Evolutionary conservation across 2,797 vertebrate genomes (phyloP).

Genomic region (Enteromius viviparus): DNA sequence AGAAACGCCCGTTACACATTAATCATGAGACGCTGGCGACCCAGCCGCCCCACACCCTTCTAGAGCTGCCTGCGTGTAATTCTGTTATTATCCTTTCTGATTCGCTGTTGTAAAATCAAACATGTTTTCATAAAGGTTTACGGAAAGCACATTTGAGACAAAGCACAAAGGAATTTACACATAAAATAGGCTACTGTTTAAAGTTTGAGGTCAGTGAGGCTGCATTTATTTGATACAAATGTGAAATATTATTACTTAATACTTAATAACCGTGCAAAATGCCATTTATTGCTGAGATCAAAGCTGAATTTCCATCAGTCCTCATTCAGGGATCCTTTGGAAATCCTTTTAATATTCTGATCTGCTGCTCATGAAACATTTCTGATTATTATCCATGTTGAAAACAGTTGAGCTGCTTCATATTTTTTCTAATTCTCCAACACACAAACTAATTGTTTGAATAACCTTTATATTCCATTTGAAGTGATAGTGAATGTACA

Average conservation of each 20-base stretch:
- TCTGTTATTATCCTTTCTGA: not conserved
- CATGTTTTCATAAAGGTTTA: not conserved
- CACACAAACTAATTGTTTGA: not conserved
- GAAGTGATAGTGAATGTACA: not conserved
- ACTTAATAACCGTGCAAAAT: no score
- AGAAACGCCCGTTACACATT: slow-evolving; percentile 77
- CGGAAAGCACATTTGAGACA: not conserved
- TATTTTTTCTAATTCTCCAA: not conserved
- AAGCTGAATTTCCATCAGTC: not conserved
- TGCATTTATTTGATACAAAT: not conserved
- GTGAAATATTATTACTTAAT: no score
- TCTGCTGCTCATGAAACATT: not conserved
- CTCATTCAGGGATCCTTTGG: not conserved
- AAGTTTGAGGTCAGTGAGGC: not conserved
- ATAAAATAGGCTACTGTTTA: not conserved
- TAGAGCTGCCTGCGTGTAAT: slow-evolving; percentile 34
- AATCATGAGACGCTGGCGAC: slow-evolving; percentile 75
- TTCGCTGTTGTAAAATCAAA: not conserved
- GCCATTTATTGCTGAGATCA: no score
- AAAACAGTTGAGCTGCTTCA: not conserved
- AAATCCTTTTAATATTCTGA: not conserved
- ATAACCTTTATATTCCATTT: not conserved
- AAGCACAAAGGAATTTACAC: not conserved
- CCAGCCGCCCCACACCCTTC: slow-evolving; percentile 65
- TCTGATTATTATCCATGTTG: not conserved